Conservation (phyloP, 2,113 vertebrate genomes). For the Boulengeromyrus knoepffleri region DNA sequence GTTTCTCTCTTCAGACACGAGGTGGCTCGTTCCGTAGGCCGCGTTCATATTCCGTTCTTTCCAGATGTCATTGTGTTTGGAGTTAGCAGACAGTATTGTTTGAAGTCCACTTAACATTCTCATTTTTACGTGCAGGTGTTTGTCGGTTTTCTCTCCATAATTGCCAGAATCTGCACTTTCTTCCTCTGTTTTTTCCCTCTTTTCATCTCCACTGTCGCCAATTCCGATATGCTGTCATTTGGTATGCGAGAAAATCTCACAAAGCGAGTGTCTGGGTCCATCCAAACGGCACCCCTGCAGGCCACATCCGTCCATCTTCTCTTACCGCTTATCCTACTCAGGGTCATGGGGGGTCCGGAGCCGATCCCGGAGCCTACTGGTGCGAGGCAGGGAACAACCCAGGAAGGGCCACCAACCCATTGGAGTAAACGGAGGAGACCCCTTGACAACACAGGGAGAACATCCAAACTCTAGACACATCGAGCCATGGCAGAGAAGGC, state of each 20-base stretch:
- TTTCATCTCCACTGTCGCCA: not conserved
- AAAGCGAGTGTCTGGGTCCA: not conserved
- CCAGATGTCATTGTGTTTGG: not conserved
- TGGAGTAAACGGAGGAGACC: too few relatives aligned
- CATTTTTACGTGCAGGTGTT: not conserved
- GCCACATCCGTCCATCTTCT: not conserved
- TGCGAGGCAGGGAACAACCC: not conserved
- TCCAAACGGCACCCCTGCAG: not conserved
- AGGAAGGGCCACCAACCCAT: not conserved
- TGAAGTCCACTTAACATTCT: slow-evolving; percentile 12
- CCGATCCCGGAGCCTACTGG: not conserved
- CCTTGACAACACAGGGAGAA: too few relatives aligned
- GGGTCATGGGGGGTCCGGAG: not conserved
- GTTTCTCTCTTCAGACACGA: slow-evolving; percentile 56
- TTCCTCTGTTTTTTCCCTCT: not conserved
- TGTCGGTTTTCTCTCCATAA: not conserved
- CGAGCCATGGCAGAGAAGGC: not conserved
- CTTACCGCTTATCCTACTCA: not conserved
- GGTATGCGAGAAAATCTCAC: not conserved
- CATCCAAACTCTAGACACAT: not conserved
- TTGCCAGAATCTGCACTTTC: not conserved
- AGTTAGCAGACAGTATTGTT: not conserved
- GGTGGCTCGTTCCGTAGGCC: slow-evolving; percentile 50
- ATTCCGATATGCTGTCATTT: not conserved
- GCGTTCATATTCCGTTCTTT: not conserved